These are phyloP conservation scores for Menura novaehollandiae DNA, from an alignment of 2,113 vertebrate species.

Conservation along the genomic window DNA sequence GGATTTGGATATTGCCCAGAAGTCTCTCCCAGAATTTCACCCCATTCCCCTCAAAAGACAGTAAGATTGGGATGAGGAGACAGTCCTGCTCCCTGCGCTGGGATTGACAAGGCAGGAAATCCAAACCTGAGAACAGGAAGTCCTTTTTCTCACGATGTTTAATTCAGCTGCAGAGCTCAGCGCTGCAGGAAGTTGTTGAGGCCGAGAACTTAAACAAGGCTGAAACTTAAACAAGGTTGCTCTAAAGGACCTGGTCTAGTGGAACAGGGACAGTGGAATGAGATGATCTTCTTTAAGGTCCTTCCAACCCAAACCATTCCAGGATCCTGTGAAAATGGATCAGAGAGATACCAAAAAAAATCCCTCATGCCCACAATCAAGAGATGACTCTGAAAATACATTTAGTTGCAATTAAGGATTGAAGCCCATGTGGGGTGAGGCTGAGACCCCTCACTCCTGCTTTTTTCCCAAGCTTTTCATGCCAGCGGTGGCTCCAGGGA, in stretches of 20 bases:
- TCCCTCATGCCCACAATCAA: too few species aligned
- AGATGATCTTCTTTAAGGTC: not conserved
- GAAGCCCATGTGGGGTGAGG: accelerated
- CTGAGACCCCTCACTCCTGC: accelerated
- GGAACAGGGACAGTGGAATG: not conserved
- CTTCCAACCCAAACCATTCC: not conserved
- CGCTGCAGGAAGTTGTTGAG: not conserved
- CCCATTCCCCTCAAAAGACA: not conserved
- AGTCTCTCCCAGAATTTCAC: not conserved
- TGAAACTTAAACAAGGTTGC: not conserved
- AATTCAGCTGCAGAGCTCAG: not conserved
- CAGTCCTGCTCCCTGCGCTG: accelerated
- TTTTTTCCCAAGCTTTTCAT: not conserved
- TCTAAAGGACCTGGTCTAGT: not conserved
- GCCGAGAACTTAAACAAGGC: not conserved
- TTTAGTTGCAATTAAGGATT: not conserved
- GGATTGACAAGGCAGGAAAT: not conserved
- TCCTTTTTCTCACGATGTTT: not conserved
- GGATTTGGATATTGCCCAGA: not conserved
- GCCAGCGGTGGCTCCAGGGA: not conserved
- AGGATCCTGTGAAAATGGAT: not conserved
- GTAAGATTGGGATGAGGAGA: accelerated
- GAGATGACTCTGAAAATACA: not conserved
- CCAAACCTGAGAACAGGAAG: not conserved
- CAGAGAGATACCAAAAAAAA: not conserved